These are phyloP conservation scores for Luffia ferchaultella DNA, from an alignment of 2,888 invertebrate genomes.

Conservation along the genomic window DNA sequence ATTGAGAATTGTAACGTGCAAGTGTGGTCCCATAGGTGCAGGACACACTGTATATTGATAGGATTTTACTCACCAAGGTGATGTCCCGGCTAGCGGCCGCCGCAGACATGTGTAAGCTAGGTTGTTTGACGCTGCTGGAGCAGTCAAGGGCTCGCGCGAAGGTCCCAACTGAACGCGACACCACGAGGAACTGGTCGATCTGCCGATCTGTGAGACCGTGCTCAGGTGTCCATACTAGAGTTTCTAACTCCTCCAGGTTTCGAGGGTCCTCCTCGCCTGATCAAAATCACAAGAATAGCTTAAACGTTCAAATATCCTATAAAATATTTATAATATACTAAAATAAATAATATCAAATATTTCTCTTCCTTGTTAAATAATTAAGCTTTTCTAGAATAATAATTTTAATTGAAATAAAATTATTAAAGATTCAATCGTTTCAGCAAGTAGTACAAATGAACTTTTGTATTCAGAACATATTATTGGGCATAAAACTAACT, in stretches of 20 bases:
- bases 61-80: conserved; percentile 78
- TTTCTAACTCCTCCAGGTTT: conserved; percentile 81
- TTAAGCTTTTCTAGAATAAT: too few relatives aligned
- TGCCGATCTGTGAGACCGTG: conserved; percentile 93
- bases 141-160: conserved; percentile 99
- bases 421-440: too few relatives aligned
- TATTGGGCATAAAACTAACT: too few relatives aligned
- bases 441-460: too few relatives aligned
- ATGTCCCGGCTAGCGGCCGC: conserved; percentile 99
- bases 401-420: too few relatives aligned
- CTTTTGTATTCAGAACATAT: too few relatives aligned
- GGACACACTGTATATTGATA: too few relatives aligned
- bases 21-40: too few relatives aligned
- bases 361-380: too few relatives aligned
- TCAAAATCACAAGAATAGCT: conserved; percentile 24
- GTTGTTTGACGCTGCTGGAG: conserved; percentile 97
- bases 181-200: conserved; percentile 98
- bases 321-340: conserved; percentile 7
- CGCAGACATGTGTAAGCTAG: conserved; percentile 98
- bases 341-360: too few relatives aligned
- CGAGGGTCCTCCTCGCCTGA: conserved; percentile 71
- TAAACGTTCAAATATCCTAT: too few relatives aligned
- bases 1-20: too few relatives aligned
- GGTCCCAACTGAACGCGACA: conserved; percentile 94
- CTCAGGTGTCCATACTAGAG: conserved; percentile 93